Base-by-base conservation (phyloP, 37 sponge, comb jelly and placozoan species). In the Ephydatia muelleri region DNA sequence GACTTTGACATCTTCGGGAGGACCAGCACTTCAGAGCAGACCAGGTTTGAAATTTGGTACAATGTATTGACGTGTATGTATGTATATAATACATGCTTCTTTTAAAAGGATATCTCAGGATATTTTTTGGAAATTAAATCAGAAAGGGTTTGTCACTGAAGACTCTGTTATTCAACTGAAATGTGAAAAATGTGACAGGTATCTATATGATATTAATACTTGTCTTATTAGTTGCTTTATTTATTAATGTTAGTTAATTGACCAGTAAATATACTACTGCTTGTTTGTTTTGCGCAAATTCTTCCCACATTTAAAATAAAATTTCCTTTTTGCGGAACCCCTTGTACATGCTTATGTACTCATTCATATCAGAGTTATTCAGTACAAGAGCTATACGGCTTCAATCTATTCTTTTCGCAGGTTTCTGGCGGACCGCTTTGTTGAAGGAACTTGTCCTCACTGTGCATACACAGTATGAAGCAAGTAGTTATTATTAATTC, bases 351-450 rank as follows among this genome's bases (percentile, higher is more conserved):
- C 43, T 9, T 43, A 43, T 43, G 43, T 3, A 43, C 43, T 43
- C 6, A 6, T 43, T 43, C 43, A 43, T 43, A 43, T 43, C 43
- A 43, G 43, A 43, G 43, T 43, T 43, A 43, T 43, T 43, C 43
- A 6, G 43, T 43, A 43, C 43, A 43, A 43, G 43, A 43, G 43
- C 43, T 43, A 43, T 9, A 43, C 6, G 43, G 43, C 43, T 43
- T 43, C 43, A 43, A 39, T 43, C 25, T 25, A 39, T 47, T 5
- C 14, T 43, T 22, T 78, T 4, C 5, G 73, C 26, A 84, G 89
- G 78, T 95, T 95, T 76, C 72, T 95, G 38, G 95, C 95, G 26
- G 95, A 95, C 65, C 75, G 95, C 14, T 92, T 95, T 89, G 92
- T 95, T n/a, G 90, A 92, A 78, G 95, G 95, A 2, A 89, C 80